Evolutionary conservation across 2,113 vertebrate genomes (phyloP).

Genomic region (Stercorarius parasiticus): DNA sequence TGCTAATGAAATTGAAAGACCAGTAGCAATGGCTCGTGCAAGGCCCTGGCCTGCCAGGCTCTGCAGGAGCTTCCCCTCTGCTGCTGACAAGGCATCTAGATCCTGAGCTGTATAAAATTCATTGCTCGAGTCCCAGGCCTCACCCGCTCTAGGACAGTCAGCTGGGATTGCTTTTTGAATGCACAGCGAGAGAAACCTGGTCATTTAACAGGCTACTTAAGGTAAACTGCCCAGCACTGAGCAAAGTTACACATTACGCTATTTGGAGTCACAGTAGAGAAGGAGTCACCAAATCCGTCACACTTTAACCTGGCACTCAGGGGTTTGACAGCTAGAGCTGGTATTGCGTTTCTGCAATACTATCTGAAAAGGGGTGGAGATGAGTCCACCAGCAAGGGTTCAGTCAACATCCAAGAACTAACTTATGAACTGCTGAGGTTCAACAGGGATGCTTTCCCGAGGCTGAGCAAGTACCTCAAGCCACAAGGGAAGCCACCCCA

Average conservation of each 20-base stretch:
- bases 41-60: neutral
- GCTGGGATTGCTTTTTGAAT: neutral
- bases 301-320: neutral
- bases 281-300: neutral
- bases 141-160: fast-evolving
- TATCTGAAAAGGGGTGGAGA: neutral
- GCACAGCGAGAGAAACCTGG: fast-evolving
- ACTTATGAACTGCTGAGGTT: neutral
- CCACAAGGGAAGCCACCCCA: neutral
- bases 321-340: neutral
- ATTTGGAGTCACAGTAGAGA: neutral
- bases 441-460: neutral
- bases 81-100: neutral
- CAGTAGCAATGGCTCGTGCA: neutral
- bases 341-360: neutral
- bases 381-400: neutral
- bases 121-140: neutral
- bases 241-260: neutral
- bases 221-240: neutral
- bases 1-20: conserved; percentile 77
- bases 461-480: neutral
- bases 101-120: neutral
- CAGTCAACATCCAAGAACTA: neutral
- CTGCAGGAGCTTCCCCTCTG: neutral
- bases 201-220: neutral